phyloP scores from a whole-genome alignment of 2,888 invertebrate species.

The Lepidonotus clava region DNA sequence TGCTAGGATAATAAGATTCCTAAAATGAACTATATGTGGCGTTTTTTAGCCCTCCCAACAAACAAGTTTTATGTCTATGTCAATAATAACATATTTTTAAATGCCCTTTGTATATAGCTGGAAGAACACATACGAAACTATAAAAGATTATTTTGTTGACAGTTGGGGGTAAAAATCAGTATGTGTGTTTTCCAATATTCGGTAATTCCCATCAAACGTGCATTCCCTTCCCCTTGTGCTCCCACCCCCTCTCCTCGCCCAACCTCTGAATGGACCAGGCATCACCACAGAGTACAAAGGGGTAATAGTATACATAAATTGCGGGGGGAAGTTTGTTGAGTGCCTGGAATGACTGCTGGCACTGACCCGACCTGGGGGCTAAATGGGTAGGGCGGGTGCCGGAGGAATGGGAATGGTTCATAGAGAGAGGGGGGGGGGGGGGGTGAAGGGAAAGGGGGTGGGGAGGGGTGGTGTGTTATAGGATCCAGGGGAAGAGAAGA shows the following conservation, averaged over 20 bases:
- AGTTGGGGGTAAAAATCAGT: no score
- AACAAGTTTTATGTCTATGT: no score
- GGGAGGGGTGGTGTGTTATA: not conserved
- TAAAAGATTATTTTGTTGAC: no score
- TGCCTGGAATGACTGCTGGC: not conserved
- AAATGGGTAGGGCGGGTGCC: not conserved
- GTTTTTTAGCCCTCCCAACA: no score
- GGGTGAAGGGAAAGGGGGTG: not conserved
- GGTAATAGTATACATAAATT: constrained; percentile 42
- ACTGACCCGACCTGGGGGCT: constrained; percentile 8
- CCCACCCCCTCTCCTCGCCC: not conserved
- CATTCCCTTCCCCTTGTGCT: not conserved
- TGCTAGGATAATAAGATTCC: no score
- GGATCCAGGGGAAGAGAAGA: no score
- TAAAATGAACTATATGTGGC: no score
- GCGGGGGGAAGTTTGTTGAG: not conserved
- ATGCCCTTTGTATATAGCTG: no score
- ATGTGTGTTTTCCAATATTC: no score
- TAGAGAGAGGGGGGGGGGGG: not conserved
- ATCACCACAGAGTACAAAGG: not conserved
- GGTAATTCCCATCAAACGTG: no score
- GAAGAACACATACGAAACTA: no score
- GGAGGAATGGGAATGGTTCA: not conserved
- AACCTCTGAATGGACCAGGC: not conserved
- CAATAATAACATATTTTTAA: no score